Evolutionary conservation across 2,888 invertebrate species (phyloP).

Genomic region (Acronicta aceris): DNA sequence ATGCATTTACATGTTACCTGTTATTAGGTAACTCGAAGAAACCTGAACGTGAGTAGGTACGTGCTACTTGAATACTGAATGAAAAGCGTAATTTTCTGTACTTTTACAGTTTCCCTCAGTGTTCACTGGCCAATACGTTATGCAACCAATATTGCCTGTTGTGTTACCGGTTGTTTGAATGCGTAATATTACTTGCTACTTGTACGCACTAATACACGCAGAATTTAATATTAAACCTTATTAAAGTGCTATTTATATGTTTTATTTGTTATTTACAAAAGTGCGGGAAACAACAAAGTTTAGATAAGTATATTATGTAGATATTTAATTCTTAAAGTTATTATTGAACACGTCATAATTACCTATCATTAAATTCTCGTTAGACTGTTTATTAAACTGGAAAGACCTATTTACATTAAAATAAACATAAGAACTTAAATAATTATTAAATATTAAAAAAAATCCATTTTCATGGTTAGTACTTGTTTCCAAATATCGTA

Average conservation of each 20-base stretch:
- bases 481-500: slow-evolving; percentile 8
- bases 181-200: slow-evolving; percentile 23
- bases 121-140: slow-evolving; percentile 26
- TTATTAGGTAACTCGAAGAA: slow-evolving; percentile 46
- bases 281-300: neutral
- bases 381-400: slow-evolving; percentile 34
- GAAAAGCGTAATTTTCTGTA: slow-evolving; percentile 37
- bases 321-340: slow-evolving; percentile 30
- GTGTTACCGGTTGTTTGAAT: slow-evolving; percentile 25
- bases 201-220: slow-evolving; percentile 5
- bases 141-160: slow-evolving; percentile 34
- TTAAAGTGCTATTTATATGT: slow-evolving; percentile 4
- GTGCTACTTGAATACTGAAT: slow-evolving; percentile 33
- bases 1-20: slow-evolving; percentile 53
- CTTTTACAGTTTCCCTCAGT: slow-evolving; percentile 35
- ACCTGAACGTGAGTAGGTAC: slow-evolving; percentile 12
- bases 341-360: slow-evolving; percentile 41
- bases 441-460: slow-evolving; percentile 28
- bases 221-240: slow-evolving; percentile 11
- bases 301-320: neutral
- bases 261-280: slow-evolving; percentile 7
- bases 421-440: slow-evolving; percentile 11
- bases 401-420: slow-evolving; percentile 42
- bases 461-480: slow-evolving; percentile 40
- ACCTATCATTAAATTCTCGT: slow-evolving; percentile 40